Conservation (phyloP, 2,113 vertebrate genomes). For the Sylvietta virens region DNA sequence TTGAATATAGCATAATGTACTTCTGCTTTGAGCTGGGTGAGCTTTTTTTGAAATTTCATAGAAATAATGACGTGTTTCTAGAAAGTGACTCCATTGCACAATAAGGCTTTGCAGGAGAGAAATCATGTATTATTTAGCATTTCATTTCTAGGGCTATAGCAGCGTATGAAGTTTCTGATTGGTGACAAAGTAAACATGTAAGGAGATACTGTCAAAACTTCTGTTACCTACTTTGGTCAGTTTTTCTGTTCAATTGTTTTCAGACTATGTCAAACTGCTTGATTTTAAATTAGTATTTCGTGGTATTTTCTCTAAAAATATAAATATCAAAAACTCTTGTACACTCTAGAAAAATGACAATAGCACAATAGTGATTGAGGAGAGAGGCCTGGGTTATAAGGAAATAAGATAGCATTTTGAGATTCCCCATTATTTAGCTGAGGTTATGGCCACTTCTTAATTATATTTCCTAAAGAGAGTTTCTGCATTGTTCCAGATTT, state of each 20-base stretch:
- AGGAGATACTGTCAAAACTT: not conserved
- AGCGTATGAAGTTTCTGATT: not conserved
- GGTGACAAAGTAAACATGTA: not conserved
- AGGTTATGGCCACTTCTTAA: not conserved
- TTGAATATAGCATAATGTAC: not conserved
- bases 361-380: not conserved
- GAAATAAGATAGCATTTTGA: not conserved
- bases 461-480: not conserved
- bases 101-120: not conserved
- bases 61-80: not conserved
- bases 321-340: not conserved
- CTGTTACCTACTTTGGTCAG: not conserved
- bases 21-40: not conserved
- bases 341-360: not conserved
- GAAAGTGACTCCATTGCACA: not conserved
- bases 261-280: not conserved
- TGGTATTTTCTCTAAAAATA: not conserved
- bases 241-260: not conserved
- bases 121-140: not conserved
- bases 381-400: not conserved
- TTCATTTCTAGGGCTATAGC: not conserved
- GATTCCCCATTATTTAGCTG: not conserved
- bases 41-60: not conserved
- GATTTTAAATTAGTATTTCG: not conserved
- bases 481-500: not conserved